Conservation (phyloP, 2,113 vertebrate genomes). For the Beaufortia kweichowensis region DNA sequence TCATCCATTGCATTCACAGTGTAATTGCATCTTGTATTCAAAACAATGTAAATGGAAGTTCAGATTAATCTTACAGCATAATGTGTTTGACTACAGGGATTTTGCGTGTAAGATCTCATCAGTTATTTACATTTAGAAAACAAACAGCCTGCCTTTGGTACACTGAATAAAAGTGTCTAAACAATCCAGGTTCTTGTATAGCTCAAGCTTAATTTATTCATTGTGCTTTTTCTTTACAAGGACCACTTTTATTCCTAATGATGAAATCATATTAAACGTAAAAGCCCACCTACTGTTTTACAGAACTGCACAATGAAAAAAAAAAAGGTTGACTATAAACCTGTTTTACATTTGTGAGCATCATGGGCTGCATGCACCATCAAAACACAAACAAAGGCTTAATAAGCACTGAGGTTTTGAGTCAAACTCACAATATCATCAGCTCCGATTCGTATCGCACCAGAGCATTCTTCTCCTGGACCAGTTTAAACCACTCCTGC, state of each 20-base stretch:
- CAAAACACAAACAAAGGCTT: background rate
- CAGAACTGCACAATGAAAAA: no score
- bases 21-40: constrained; percentile 6
- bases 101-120: background rate
- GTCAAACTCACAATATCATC: constrained; percentile 94
- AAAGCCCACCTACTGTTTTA: no score
- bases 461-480: constrained; percentile 97
- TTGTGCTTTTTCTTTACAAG: no score
- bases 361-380: no score
- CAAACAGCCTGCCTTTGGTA: background rate
- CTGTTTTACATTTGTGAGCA: no score
- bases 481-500: constrained; percentile 99
- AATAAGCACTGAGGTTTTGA: background rate
- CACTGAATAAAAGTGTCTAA: background rate
- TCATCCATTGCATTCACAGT: background rate
- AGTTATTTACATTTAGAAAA: background rate
- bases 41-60: constrained; percentile 8
- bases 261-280: no score
- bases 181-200: no score
- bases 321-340: no score
- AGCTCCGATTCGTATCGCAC: constrained; percentile 98
- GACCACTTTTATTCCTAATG: no score
- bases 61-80: background rate
- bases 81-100: background rate
- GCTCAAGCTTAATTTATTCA: no score